Evolutionary conservation across 2,888 invertebrate species (phyloP).

Genomic region (Trichopoda pennipes): DNA sequence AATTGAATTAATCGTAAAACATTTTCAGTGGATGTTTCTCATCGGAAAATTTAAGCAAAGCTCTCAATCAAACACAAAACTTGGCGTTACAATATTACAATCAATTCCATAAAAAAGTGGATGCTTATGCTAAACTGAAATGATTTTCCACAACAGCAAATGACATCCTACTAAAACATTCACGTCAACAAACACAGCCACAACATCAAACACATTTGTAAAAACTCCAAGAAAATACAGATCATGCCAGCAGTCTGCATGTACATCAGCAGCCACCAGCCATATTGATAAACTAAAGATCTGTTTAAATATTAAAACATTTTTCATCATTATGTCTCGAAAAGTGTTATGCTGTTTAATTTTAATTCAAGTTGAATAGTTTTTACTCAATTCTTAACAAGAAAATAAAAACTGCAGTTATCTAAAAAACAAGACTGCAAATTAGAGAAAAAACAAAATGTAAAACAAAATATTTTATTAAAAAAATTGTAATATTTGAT

Average conservation of each 20-base stretch:
- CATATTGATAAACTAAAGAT: conserved; percentile 49
- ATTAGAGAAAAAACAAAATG: conserved; percentile 32
- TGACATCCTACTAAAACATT: conserved; percentile 54
- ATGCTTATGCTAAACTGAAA: conserved; percentile 87
- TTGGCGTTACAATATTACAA: conserved; percentile 87
- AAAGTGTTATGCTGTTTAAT: conserved; percentile 51
- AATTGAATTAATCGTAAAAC: not conserved
- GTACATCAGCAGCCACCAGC: conserved; percentile 12
- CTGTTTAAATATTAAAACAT: conserved; percentile 13
- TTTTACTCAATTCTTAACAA: conserved; percentile 57
- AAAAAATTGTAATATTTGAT: conserved; percentile 47
- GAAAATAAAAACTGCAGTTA: conserved; percentile 41
- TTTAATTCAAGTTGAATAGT: conserved; percentile 65
- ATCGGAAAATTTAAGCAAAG: conserved; percentile 88
- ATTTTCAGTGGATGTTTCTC: conserved; percentile 87
- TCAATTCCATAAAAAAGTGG: conserved; percentile 90
- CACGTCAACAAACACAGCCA: conserved; percentile 35
- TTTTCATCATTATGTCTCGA: conserved; percentile 41
- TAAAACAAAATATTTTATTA: conserved; percentile 53
- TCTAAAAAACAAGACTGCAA: conserved; percentile 39
- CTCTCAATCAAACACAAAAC: conserved; percentile 86
- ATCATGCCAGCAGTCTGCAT: not conserved
- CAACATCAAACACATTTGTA: conserved; percentile 65
- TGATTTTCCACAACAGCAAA: conserved; percentile 79
- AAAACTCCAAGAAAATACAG: conserved; percentile 35